These are phyloP conservation scores for Malthinus seriepunctatus DNA, from an alignment of 2,888 invertebrate genomes.

Conservation along the genomic window DNA sequence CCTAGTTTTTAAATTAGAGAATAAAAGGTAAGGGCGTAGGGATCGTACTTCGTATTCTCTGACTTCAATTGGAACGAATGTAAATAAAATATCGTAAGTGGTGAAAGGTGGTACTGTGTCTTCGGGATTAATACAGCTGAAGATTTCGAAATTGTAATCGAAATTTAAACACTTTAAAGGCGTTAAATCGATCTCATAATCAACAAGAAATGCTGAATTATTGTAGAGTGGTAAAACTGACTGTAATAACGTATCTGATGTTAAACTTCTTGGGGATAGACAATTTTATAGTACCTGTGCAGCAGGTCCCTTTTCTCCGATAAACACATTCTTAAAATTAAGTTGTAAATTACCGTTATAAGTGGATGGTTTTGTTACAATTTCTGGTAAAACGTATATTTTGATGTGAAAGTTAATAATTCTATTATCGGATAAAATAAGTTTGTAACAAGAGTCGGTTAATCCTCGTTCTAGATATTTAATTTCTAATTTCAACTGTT, in stretches of 20 bases:
- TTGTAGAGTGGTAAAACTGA: slow-evolving; percentile 54
- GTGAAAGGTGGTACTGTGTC: slow-evolving; percentile 42
- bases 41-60: slow-evolving; percentile 45
- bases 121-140: slow-evolving; percentile 48
- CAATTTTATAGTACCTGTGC: slow-evolving; percentile 19
- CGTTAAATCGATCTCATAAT: slow-evolving; percentile 41
- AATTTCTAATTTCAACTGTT: slow-evolving; percentile 45
- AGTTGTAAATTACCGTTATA: slow-evolving; percentile 33
- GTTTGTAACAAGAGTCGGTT: slow-evolving; percentile 46
- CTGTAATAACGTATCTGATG: background rate
- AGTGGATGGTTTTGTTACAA: slow-evolving; percentile 34
- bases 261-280: background rate
- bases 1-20: slow-evolving; percentile 12
- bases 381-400: slow-evolving; percentile 37
- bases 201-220: slow-evolving; percentile 41
- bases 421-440: slow-evolving; percentile 49
- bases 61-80: slow-evolving; percentile 51
- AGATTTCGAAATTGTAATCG: slow-evolving; percentile 43
- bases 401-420: slow-evolving; percentile 40
- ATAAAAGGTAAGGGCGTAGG: background rate
- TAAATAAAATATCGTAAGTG: slow-evolving; percentile 47
- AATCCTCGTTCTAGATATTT: slow-evolving; percentile 43
- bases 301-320: slow-evolving; percentile 45
- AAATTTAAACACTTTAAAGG: slow-evolving; percentile 42
- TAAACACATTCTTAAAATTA: slow-evolving; percentile 41